Conservation (phyloP, 1,140 invertebrate species). For the Sipha flava region DNA sequence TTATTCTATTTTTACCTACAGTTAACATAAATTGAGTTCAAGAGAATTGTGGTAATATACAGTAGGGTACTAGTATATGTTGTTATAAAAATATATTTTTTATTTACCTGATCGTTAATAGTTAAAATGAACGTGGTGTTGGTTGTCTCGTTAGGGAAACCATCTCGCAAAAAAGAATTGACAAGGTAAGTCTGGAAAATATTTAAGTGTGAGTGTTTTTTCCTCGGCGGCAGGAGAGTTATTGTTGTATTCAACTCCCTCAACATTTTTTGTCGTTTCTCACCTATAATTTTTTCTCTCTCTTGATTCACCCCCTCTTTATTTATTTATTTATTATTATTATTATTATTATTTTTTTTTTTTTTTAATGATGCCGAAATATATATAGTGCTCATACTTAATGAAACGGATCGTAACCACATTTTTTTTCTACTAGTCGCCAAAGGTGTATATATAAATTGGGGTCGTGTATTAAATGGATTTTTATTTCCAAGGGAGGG, state of each 20-base stretch:
- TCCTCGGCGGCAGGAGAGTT: background rate
- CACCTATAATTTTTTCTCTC: background rate
- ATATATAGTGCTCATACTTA: background rate
- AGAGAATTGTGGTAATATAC: too few relatives aligned
- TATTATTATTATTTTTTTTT: background rate
- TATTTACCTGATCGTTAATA: too few relatives aligned
- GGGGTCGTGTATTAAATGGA: slow-evolving; percentile 23
- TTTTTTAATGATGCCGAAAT: slow-evolving; percentile 5
- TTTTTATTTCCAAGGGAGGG: background rate
- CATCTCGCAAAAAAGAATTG: background rate
- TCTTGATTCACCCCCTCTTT: background rate
- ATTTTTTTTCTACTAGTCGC: background rate
- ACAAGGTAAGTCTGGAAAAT: background rate
- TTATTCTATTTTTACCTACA: background rate
- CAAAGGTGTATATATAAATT: background rate
- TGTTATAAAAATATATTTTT: too few relatives aligned
- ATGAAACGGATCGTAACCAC: background rate
- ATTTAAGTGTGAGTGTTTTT: background rate
- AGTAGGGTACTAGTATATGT: too few relatives aligned
- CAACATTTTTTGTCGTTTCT: background rate
- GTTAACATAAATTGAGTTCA: too few relatives aligned
- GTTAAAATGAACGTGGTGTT: background rate
- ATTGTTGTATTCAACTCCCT: background rate
- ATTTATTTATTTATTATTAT: background rate
- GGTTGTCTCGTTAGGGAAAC: background rate